Evolutionary conservation across 2,888 invertebrate genomes (phyloP), one percentile per base, ranked within the genome.

Genomic region (Euspilapteryx auroguttella): DNA sequence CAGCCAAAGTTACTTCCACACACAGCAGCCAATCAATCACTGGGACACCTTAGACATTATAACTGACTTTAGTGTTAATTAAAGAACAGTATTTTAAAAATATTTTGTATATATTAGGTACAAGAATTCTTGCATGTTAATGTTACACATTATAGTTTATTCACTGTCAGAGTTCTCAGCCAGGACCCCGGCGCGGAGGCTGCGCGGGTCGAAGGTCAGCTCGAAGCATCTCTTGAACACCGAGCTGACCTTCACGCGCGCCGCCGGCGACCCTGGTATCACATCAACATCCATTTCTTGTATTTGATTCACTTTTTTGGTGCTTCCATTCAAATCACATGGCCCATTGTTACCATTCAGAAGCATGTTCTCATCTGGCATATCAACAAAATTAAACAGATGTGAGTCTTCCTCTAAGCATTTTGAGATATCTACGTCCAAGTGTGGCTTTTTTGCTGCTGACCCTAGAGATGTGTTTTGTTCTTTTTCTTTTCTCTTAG

Each of bases 211-310:
- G 45, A 82, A 85, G n/a, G 88, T 87, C 24, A 79, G 66, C 55
- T 88, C 84, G 55, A 86, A 87, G 51, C 88, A 88, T 33, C 86
- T 79, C 34, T 80, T 80, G 45, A 89, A 89, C 30, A 88, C 80
- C 1, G 79, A 64, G 45, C 81, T 79, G 1, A 84, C 82, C 35
- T 69, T 71, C 27, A 73, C 77, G 13, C 76, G 80, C 4, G 79
- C 71, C 30, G 82, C 68, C 5, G 86, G 85, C 4, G 85, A 83
- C 17, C 58, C 73, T 21, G 81, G 80, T 24, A 84, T 69, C 11
- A 71, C 49, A 38, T 82, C 81, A 42, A 53, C 55, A 32, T 69
- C 56, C 43, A 58, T 51, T 28, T 48, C 42, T 22, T 40, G 33
- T 15, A 35, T 21, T 34, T 37, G 38, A 11, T 27, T 17, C 9